Evolutionary conservation across 2,113 vertebrate genomes (phyloP), one percentile per base, ranked within the genome.

Genomic region (Burhinus bistriatus): DNA sequence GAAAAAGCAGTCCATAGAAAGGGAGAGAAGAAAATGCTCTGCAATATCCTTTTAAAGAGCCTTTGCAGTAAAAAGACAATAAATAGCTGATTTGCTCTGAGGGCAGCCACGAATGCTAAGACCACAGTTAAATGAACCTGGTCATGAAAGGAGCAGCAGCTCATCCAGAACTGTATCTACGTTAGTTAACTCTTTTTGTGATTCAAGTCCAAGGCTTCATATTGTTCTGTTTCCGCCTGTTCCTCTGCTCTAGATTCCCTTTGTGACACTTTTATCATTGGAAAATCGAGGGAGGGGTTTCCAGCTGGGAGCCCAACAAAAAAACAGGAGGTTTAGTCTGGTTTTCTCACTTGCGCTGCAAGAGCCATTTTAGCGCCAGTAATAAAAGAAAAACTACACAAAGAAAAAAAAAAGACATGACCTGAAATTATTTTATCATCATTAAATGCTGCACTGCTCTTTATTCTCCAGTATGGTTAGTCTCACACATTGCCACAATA

Each of bases 241-340:
- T 94, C 82, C 89, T 87, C 87, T 85, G 86, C 81, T 94, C 95
- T 62, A 87, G 95, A 96, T 96, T 95, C 96, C 93, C 82, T 97
- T 96, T 97, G 91, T 95, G 91, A 93, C 86, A 89, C 93, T 95
- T 97, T 97, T 95, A 96, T 96, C 96, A 97, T 94, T 97, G 95
- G 96, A 95, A 96, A 96, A 96, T 94, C 7, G 78, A 95, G 91
- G 91, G 95, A 96, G 95, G 94, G 77, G 87, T 91, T 95, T 97
- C 95, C 97, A 96, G 91, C 96, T 97, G 96, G 30, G 91, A 95
- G 89, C 68, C 59, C 93, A 90, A 91, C 89, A 94, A 89, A 95
- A 97, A 94, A 93, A 0, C 91, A 96, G 90, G 89, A 97, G 95
- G 93, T 93, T 94, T 77, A 75, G 77, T 79, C 89, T 93, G 89